Base-by-base conservation (phyloP, 2,113 vertebrate genomes). In the Phodopus roborovskii region DNA sequence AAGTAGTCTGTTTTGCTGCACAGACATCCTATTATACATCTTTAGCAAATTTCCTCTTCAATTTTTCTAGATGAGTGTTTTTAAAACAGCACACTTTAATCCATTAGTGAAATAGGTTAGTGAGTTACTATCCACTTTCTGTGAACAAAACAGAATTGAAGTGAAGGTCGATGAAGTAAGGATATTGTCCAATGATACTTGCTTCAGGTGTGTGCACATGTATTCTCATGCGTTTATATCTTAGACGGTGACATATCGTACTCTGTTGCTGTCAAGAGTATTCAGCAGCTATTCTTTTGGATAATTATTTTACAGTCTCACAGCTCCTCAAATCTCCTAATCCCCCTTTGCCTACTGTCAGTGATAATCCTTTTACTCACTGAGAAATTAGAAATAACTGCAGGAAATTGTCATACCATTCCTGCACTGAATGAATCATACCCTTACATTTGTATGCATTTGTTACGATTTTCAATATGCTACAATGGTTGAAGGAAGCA, bases 311-410 rank as follows among this genome's bases (percentile, higher is more conserved):
- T 53, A 91, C 6, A 85, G 15, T 86, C 22, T 83, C 26, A 58
- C 88, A 19, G 79, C 16, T 66, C n/a, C 45, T 92, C 64, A 73
- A 15, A 85, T 78, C 78, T 78, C 16, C 50, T 58, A 81, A 12
- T 62, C 62, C 82, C 82, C 17, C 30, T 90, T 62, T 78, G n/a
- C 22, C 5, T 24, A 53, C 28, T 66, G 22, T 48, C 77, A 11
- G 10, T 58, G 53, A 70, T 87, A 96, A 91, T 62, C n/a, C 36
- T 92, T 68, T 81, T 78, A 78, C 94, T 96, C 64, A 89, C 77
- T 83, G 73, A 88, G 28, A 95, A 90, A 86, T 85, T 84, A 85
- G 60, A 89, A 88, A n/a, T 73, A 81, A 95, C 91, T 10, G 26
- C 39, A 56, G 26, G 45, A 94, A 73, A 91, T 81, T 17, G 30